Percentiles rank a stretch among this genome's conserved stretches.
These are phyloP conservation scores for Phenacoccus solenopsis DNA, from an alignment of 1,140 invertebrate genomes.

Conservation along the genomic window DNA sequence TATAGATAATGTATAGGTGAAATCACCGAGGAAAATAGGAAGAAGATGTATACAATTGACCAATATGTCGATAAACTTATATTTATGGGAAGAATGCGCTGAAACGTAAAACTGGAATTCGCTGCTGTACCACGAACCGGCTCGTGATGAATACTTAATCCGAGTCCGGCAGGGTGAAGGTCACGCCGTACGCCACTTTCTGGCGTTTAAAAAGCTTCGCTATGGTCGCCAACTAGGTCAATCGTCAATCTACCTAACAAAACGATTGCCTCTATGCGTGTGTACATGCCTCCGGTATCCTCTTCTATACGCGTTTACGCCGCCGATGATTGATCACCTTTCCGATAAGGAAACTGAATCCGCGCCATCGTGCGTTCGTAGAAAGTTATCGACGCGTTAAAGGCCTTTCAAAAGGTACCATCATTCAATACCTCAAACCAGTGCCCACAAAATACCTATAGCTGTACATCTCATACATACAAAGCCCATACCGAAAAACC, in stretches of 20 bases:
- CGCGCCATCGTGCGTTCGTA: too few species aligned
- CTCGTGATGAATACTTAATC: constrained; percentile 17
- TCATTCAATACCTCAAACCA: background rate
- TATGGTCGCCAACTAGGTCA: constrained; percentile 4
- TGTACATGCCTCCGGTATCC: too few species aligned
- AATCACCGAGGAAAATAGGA: constrained; percentile 9
- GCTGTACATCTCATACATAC: too few species aligned
- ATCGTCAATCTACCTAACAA: constrained; percentile 4
- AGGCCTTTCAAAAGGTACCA: background rate
- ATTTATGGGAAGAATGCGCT: constrained; percentile 17
- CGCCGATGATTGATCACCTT: background rate
- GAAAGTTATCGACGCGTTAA: background rate
- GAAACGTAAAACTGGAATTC: constrained; percentile 14
- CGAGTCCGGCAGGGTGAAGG: constrained; percentile 11
- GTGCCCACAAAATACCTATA: too few species aligned
- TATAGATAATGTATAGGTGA: constrained; percentile 18
- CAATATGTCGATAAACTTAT: constrained; percentile 13
- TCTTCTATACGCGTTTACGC: too few species aligned
- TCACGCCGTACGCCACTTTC: constrained; percentile 14
- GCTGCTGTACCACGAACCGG: constrained; percentile 10
- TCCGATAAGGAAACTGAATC: constrained; percentile 1
- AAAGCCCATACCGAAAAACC: too few species aligned
- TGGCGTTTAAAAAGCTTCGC: background rate
- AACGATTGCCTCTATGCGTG: too few species aligned
- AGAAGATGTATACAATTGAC: constrained; percentile 15